These are phyloP conservation scores for Limnephilus rhombicus DNA, from an alignment of 2,888 invertebrate genomes.

Conservation along the genomic window DNA sequence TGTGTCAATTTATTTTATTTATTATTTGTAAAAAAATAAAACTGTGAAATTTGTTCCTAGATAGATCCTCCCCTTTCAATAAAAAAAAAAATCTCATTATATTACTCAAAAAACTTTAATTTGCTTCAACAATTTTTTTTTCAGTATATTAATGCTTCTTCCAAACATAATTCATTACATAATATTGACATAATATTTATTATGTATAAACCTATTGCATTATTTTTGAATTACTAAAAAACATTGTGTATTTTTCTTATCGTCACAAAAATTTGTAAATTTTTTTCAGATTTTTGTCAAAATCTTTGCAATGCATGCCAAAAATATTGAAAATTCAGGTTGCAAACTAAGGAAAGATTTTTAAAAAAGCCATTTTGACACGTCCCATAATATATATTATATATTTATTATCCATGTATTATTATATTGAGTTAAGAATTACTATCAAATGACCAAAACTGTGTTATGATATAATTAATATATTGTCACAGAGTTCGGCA, in stretches of 20 bases:
- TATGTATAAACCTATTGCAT: neutral
- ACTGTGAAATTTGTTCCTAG: neutral
- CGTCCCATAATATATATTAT: neutral
- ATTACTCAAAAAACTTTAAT: neutral
- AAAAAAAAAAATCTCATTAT: neutral
- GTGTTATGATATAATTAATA: slow-evolving; percentile 17
- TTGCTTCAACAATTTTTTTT: neutral
- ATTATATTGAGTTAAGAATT: neutral
- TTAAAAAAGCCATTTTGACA: neutral
- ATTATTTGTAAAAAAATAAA: neutral
- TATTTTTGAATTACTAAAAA: neutral
- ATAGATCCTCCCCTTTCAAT: neutral
- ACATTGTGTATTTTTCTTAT: neutral
- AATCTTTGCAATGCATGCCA: neutral
- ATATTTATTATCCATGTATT: neutral
- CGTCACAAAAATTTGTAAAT: neutral
- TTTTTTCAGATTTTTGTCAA: neutral
- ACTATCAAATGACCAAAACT: slow-evolving; percentile 33
- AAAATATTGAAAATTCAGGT: neutral
- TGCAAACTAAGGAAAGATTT: neutral
- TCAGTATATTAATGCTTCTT: neutral
- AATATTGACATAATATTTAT: neutral
- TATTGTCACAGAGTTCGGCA: slow-evolving; percentile 14
- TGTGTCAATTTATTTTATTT: neutral
- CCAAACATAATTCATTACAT: neutral